A percentile compares a stretch with the other conserved stretches of the same genome.
Conservation (phyloP, 2,113 vertebrate species). For the Hiodon alosoides region DNA sequence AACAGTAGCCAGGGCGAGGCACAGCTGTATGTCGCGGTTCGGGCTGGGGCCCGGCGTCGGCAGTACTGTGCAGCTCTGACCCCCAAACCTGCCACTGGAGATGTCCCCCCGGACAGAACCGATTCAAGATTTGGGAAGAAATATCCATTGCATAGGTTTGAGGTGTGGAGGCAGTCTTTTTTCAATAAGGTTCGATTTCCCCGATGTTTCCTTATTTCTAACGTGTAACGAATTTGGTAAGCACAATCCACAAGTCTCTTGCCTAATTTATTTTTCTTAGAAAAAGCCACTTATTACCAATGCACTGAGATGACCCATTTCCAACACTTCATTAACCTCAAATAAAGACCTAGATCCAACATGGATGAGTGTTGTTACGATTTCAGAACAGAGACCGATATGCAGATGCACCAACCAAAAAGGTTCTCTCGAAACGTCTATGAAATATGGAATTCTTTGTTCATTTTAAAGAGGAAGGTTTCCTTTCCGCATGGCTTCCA, state of each 20-base stretch:
- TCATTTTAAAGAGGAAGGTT: conserved; percentile 36
- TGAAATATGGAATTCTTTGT: conserved; percentile 50
- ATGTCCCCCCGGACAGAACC: too few relatives aligned
- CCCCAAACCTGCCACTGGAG: too few relatives aligned
- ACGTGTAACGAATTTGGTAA: too few relatives aligned
- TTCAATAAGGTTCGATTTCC: too few relatives aligned
- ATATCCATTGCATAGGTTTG: too few relatives aligned
- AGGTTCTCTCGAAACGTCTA: conserved; percentile 42
- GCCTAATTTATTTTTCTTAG: neutral
- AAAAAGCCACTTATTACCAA: too few relatives aligned
- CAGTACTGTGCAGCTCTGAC: neutral
- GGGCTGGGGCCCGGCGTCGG: conserved; percentile 26
- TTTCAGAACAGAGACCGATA: conserved; percentile 11
- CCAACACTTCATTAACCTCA: neutral
- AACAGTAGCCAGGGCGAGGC: conserved; percentile 36
- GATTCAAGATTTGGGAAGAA: too few relatives aligned
- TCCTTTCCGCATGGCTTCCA: conserved; percentile 57
- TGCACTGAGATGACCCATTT: too few relatives aligned
- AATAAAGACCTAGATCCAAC: neutral
- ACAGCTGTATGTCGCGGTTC: conserved; percentile 40
- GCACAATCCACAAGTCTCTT: neutral
- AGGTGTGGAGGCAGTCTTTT: too few relatives aligned
- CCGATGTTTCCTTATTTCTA: too few relatives aligned
- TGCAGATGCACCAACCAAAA: conserved; percentile 35
- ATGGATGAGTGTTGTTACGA: neutral